phyloP scores from a whole-genome alignment of 2,113 vertebrate species.

The Istiophorus platypterus region DNA sequence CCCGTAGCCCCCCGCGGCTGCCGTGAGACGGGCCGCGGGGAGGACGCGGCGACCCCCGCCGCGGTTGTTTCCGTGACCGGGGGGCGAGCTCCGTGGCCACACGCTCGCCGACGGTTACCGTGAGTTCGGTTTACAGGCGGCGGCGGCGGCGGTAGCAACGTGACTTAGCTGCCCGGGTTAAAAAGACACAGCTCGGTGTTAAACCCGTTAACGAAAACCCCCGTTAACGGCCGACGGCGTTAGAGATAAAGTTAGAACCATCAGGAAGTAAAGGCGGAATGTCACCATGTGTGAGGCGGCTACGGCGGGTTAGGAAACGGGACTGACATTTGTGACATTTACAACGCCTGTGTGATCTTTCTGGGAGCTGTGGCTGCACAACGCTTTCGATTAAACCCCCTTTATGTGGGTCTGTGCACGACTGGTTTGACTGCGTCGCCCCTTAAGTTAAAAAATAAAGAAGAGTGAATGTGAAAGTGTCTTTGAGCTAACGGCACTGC shows the following conservation, averaged over 20 bases:
- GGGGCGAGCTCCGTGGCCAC: neutral
- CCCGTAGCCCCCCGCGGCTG: neutral
- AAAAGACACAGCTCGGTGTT: too few relatives aligned
- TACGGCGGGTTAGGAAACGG: neutral
- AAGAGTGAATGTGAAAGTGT: conserved; percentile 11
- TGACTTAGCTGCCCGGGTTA: neutral
- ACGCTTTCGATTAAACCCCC: neutral
- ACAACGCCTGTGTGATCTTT: neutral
- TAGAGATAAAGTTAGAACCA: neutral
- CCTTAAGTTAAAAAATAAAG: too few relatives aligned
- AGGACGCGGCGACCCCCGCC: neutral
- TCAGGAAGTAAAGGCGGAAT: neutral
- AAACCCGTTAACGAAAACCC: neutral
- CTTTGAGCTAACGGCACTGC: conserved; percentile 31
- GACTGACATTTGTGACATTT: conserved; percentile 5
- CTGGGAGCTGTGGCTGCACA: neutral
- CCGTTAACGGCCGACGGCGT: neutral
- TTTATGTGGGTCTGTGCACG: neutral
- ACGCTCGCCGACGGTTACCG: neutral
- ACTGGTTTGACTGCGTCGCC: neutral
- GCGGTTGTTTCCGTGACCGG: neutral
- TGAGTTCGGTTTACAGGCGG: too few relatives aligned
- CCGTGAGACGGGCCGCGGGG: neutral
- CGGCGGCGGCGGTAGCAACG: too few relatives aligned
- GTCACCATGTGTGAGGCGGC: neutral